Evolutionary conservation across 2,888 invertebrate genomes (phyloP), one percentile per base, ranked within the genome.

Genomic region (Cheilosia grossa): DNA sequence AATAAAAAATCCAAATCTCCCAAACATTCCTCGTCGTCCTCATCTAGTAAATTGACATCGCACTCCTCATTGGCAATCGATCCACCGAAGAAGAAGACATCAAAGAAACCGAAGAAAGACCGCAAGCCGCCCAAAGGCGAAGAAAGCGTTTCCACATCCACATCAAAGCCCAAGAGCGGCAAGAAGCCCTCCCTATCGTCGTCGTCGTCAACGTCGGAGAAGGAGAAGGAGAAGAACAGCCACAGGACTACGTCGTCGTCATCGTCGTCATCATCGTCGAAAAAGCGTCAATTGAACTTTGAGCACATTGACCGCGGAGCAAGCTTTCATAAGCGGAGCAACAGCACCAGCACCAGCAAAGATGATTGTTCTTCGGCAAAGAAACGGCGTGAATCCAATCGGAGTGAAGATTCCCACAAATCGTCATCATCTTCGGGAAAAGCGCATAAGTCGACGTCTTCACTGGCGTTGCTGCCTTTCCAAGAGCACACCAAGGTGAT

Each of bases 251-350:
- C 82, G n/a, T 86, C 82, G 6, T 88, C 88, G 0, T 87, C n/a
- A n/a, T n/a, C 88, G 1, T 82, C 27, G 0, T 82, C 27, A 27
- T 69, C 88, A 4, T 73, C 87, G 5, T 74, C 88, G 0, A 91
- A 91, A 66, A 91, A 91, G 79, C 47, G 93, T 89, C 75, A 94
- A 92, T 89, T 93, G 89, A 82, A 93, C 92, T 90, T 93, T 91
- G 78, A 90, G 91, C 88, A 93, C 92, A 24, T 91, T 91, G 54
- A 92, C 91, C 1, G 93, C 92, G 82, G 92, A 90, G 77, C 67
- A 6, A 53, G 72, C 10, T 73, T 87, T 37, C 83, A 81, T 21
- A 87, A 82, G 3, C 87, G 87, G 19, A 87, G 74, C 59, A 73
- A 40, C 66, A 81, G 69, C 74, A 79, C 56, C 72, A 79, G 51